Base-by-base conservation (phyloP, 2,113 vertebrate species). In the Pimephales promelas region DNA sequence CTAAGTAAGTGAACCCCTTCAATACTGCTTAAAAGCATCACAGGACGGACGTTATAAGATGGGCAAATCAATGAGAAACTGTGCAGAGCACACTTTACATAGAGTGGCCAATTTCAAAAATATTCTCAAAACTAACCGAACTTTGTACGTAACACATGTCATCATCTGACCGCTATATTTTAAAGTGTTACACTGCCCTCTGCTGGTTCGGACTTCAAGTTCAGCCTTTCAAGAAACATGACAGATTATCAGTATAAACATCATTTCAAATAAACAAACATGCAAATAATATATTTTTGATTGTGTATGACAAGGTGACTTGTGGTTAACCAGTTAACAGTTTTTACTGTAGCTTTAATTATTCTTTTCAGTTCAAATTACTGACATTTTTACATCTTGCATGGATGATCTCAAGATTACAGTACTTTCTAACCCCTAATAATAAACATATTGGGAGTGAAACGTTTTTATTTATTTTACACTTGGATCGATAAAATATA, bases 101-200 rank as follows among this genome's bases (percentile, higher is more conserved):
- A 52, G 1, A 16, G 4, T 52, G 49, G 49, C 31, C 31, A 36
- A 34, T 36, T 34, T 2, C n/a, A 66, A 36, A 36, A 36, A 20
- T 20, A 22, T 66, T 66, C 28, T 64, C 28, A 64, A 34, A 34
- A 34, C 11, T 3, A 34, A 64, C 31, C 36, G 64, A 22, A 18
- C 18, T 61, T 34, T 40, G 9, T 40, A 40, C 40, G 40, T 28
- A 24, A 59, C 28, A 28, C 2, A n/a, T 24, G 56, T 1, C n/a
- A 5, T 13, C 26, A 8, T 31, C 26, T 31, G 26, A 31, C 14
- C 3, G 3, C 22, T 3, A 10, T 10, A 45, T 26, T 45, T 18
- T 73, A 13, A 73, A 73, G 40, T 49, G 71, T 28, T 73, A 49
- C 43, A 49, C 43, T 73, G 71, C 71, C 71, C 71, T 73, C 71